Evolutionary conservation across 2,113 vertebrate species (phyloP).

Genomic region (Empidonax alnorum): DNA sequence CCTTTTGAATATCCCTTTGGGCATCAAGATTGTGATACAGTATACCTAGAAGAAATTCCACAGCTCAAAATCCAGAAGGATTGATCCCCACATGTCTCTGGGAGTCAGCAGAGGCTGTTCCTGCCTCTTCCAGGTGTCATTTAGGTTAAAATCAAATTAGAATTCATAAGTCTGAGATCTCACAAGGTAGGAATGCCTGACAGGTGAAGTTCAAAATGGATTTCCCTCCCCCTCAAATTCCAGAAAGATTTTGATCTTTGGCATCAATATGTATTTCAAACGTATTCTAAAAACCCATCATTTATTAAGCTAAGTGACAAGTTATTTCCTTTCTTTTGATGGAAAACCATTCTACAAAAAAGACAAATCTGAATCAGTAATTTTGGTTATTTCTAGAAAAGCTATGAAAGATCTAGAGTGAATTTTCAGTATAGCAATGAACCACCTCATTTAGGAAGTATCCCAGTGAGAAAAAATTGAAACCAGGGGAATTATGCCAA

Average conservation of each 20-base stretch:
- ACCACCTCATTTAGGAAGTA: background rate
- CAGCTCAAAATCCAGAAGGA: fast-evolving
- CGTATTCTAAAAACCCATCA: background rate
- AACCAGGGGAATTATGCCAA: background rate
- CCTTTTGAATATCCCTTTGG: background rate
- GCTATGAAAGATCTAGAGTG: background rate
- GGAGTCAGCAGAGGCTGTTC: background rate
- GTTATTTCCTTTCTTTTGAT: background rate
- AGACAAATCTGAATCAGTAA: background rate
- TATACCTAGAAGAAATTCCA: background rate
- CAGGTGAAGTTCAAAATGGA: background rate
- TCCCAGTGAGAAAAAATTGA: fast-evolving
- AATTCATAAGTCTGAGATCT: background rate
- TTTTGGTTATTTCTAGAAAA: background rate
- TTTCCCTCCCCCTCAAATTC: background rate
- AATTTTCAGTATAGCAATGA: background rate
- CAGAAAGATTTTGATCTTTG: constrained; percentile 13
- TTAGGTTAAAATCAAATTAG: background rate
- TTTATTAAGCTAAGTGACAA: background rate
- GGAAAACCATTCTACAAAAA: background rate
- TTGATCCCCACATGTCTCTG: background rate
- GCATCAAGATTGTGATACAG: background rate
- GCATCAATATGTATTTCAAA: background rate
- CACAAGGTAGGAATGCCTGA: background rate
- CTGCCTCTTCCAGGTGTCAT: background rate